Evolutionary conservation across 2,797 vertebrate genomes (phyloP).

Genomic region (Octomys mimax): DNA sequence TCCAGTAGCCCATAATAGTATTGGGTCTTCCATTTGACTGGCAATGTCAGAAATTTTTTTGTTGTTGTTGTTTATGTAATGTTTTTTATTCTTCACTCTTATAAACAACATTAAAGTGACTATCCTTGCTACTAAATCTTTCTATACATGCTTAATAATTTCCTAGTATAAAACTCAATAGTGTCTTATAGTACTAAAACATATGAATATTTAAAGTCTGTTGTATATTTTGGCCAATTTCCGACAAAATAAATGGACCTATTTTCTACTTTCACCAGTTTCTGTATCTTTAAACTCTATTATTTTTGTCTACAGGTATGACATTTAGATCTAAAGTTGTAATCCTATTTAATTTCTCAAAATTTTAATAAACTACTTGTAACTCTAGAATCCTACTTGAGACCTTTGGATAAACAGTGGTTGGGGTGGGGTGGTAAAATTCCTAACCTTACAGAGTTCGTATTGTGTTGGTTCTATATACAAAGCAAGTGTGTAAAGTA

Average conservation of each 20-base stretch:
- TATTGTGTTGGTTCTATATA: background rate
- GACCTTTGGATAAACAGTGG: background rate
- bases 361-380: background rate
- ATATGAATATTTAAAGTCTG: background rate
- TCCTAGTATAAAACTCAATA: too few relatives aligned
- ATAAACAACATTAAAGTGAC: too few relatives aligned
- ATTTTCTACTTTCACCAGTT: background rate
- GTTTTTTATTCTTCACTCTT: too few relatives aligned
- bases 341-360: background rate
- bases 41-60: too few relatives aligned
- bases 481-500: background rate
- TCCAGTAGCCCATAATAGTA: too few relatives aligned
- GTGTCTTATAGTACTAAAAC: background rate
- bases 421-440: background rate
- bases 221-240: constrained; percentile 26
- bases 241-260: background rate
- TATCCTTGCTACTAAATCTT: too few relatives aligned
- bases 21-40: too few relatives aligned
- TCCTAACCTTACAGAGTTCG: background rate
- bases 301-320: background rate
- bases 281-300: background rate
- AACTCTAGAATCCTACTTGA: background rate
- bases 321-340: background rate
- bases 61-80: too few relatives aligned
- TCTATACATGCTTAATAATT: too few relatives aligned